A percentile compares a stretch with the other conserved stretches of the same genome.
Evolutionary conservation across 1,140 invertebrate species (phyloP).

Genomic region (Pantala flavescens): DNA sequence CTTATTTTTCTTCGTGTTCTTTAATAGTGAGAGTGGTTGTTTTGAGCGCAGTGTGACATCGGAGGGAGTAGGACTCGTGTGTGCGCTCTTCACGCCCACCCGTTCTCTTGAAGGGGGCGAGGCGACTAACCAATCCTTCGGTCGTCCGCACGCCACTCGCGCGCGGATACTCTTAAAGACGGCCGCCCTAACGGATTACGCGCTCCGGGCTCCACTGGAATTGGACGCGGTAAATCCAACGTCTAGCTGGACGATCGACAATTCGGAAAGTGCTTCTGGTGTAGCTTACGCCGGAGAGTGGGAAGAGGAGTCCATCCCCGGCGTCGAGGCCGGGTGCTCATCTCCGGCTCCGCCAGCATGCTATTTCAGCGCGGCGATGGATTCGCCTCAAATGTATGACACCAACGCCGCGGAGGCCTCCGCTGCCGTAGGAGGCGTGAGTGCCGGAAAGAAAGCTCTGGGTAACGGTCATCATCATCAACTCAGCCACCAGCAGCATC

Average conservation of each 20-base stretch:
- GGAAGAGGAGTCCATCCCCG: neutral
- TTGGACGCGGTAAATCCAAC: neutral
- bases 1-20: neutral
- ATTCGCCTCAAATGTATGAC: constrained; percentile 9
- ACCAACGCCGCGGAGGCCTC: neutral
- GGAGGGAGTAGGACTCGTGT: neutral
- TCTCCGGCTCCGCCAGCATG: neutral
- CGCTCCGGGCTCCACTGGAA: neutral
- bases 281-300: neutral
- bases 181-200: neutral
- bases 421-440: neutral
- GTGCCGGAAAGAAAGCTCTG: neutral
- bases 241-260: neutral
- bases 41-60: neutral
- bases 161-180: neutral
- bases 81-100: neutral
- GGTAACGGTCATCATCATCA: neutral
- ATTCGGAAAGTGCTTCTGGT: neutral
- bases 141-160: neutral
- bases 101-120: neutral
- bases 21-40: neutral
- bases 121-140: neutral
- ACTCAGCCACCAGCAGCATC: neutral
- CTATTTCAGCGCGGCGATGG: neutral
- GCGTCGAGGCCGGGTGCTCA: neutral